phyloP scores from a whole-genome alignment of 2,888 invertebrate genomes.

The Hecatera dysodea region DNA sequence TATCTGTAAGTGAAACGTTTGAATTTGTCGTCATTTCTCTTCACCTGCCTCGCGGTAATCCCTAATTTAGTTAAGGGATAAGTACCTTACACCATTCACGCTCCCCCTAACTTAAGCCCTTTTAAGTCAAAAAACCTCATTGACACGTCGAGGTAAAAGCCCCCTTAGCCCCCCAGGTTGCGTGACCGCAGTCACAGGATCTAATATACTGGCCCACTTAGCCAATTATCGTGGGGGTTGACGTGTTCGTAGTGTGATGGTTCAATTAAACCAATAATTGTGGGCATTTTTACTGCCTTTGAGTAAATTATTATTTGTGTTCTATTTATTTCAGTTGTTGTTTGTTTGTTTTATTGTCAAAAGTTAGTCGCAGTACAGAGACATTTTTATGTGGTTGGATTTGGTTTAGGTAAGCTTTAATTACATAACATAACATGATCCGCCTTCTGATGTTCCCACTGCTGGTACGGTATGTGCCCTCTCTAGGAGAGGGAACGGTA shows the following conservation, averaged over 20 bases:
- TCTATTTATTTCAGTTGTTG: not conserved
- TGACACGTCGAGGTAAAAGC: slow-evolving; percentile 46
- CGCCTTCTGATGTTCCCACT: too few relatives aligned
- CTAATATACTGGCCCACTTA: slow-evolving; percentile 82
- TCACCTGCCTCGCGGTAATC: slow-evolving; percentile 28
- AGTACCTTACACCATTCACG: slow-evolving; percentile 28
- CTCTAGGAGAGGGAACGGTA: too few relatives aligned
- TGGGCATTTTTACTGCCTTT: slow-evolving; percentile 60
- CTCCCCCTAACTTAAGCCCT: slow-evolving; percentile 16
- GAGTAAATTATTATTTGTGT: slow-evolving; percentile 15
- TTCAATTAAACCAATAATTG: slow-evolving; percentile 82
- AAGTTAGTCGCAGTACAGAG: not conserved
- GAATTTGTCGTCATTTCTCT: not conserved
- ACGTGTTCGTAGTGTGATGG: slow-evolving; percentile 79
- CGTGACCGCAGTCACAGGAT: slow-evolving; percentile 81
- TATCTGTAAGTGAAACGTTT: not conserved
- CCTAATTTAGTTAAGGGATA: slow-evolving; percentile 16
- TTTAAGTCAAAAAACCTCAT: slow-evolving; percentile 59
- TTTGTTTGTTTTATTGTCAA: slow-evolving; percentile 10
- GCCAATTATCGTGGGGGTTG: slow-evolving; percentile 81
- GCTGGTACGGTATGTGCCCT: too few relatives aligned
- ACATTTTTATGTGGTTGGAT: not conserved
- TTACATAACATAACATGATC: too few relatives aligned
- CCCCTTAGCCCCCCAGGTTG: slow-evolving; percentile 67
- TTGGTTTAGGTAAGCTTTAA: not conserved